Conservation (phyloP, 2,888 invertebrate genomes). For the Octonoba sinensis region DNA sequence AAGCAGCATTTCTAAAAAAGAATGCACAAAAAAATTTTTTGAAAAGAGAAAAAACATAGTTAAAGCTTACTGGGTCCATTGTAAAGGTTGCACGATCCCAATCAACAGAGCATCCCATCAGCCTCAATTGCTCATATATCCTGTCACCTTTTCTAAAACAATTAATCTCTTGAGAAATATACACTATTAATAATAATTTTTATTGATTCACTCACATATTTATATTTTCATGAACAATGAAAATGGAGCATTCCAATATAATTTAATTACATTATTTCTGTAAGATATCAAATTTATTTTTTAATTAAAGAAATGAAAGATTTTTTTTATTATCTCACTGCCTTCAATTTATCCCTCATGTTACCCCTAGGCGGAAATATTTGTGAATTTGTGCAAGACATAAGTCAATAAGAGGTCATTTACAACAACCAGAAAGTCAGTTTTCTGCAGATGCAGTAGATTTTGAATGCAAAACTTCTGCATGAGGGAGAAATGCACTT, state of each 20-base stretch:
- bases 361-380: no score
- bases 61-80: constrained; percentile 83
- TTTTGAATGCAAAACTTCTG: no score
- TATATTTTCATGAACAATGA: background rate
- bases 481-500: no score
- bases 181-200: background rate
- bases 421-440: no score
- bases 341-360: no score
- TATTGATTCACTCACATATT: background rate
- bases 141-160: constrained; percentile 77
- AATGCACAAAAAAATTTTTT: background rate
- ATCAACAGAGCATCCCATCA: constrained; percentile 91
- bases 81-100: constrained; percentile 96
- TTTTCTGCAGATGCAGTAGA: no score
- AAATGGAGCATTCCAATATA: background rate
- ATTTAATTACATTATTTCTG: background rate
- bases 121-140: constrained; percentile 87
- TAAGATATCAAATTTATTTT: no score
- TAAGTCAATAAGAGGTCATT: no score
- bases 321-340: no score
- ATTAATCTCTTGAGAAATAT: constrained; percentile 13
- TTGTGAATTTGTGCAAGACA: no score
- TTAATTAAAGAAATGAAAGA: no score
- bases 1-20: no score
- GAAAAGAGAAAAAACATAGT: background rate